These are phyloP conservation scores for Luehdorfia chinensis DNA, from an alignment of 1,140 invertebrate species.

Conservation along the genomic window DNA sequence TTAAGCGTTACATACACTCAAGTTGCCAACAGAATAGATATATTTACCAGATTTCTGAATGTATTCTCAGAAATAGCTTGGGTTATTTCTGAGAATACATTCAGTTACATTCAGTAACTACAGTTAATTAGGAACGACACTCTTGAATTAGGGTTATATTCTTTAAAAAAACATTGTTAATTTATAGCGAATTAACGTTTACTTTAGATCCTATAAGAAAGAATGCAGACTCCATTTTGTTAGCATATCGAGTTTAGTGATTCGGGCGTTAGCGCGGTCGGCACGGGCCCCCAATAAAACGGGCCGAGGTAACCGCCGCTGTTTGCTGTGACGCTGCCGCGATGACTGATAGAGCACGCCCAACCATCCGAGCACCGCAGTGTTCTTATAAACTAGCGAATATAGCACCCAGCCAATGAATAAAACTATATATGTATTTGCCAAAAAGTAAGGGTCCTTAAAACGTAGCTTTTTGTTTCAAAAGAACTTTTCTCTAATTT, in stretches of 20 bases:
- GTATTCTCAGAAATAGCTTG: no score
- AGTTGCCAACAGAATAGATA: no score
- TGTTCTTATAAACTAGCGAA: slow-evolving; percentile 31
- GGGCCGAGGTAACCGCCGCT: slow-evolving; percentile 60
- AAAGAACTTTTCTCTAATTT: no score
- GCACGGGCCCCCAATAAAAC: slow-evolving; percentile 62
- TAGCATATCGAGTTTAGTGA: slow-evolving; percentile 55
- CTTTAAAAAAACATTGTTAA: no score
- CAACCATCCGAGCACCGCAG: slow-evolving; percentile 21
- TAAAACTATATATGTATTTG: slow-evolving; percentile 11
- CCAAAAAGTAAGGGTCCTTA: neutral
- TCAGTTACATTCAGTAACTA: no score
- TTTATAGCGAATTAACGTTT: no score
- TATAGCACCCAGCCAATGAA: slow-evolving; percentile 2
- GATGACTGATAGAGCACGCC: slow-evolving; percentile 70
- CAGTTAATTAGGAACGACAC: no score
- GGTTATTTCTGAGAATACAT: no score
- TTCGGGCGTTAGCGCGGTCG: slow-evolving; percentile 26
- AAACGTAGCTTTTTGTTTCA: neutral
- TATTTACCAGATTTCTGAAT: no score
- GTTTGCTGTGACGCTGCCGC: slow-evolving; percentile 54
- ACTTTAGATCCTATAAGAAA: slow-evolving; percentile 20
- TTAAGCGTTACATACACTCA: no score
- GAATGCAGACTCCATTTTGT: slow-evolving; percentile 41
- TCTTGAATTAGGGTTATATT: no score